phyloP scores from a whole-genome alignment of 2,888 invertebrate genomes.

The Ornithoptera priamus region DNA sequence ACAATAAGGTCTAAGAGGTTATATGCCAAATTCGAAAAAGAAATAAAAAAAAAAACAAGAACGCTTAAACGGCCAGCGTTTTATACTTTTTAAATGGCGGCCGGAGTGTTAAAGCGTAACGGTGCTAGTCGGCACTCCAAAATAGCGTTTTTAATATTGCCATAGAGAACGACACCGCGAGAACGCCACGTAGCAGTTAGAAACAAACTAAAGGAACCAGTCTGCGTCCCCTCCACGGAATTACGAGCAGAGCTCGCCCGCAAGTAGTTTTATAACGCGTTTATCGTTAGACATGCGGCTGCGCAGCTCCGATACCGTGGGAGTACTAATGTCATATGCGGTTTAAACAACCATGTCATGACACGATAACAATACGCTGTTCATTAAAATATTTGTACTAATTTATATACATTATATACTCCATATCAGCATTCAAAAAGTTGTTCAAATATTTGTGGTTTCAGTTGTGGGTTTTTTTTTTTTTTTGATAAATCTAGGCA shows the following conservation, averaged over 20 bases:
- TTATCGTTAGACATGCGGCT: slow-evolving; percentile 32
- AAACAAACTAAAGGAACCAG: slow-evolving; percentile 40
- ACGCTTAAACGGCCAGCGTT: slow-evolving; percentile 10
- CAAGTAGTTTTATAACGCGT: slow-evolving; percentile 33
- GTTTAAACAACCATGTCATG: slow-evolving; percentile 25
- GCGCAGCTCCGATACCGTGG: slow-evolving; percentile 33
- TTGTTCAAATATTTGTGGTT: too few species aligned
- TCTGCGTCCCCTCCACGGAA: slow-evolving; percentile 40
- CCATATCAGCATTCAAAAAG: too few species aligned
- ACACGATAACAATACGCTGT: slow-evolving; percentile 18
- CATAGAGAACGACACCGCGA: background rate
- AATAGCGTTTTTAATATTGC: background rate
- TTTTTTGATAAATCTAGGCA: too few species aligned
- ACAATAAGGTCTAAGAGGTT: slow-evolving; percentile 16
- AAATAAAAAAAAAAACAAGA: slow-evolving; percentile 11
- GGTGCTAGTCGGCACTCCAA: background rate
- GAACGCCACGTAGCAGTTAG: slow-evolving; percentile 18
- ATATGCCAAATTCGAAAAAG: slow-evolving; percentile 26
- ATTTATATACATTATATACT: too few species aligned
- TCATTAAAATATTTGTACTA: background rate
- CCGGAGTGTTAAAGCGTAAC: background rate
- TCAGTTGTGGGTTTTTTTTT: too few species aligned
- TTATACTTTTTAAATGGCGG: slow-evolving; percentile 20
- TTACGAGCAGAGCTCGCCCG: slow-evolving; percentile 27
- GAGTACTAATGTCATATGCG: slow-evolving; percentile 36